Base-by-base conservation (phyloP, 1,140 invertebrate species). In the Lordiphosa collinella region DNA sequence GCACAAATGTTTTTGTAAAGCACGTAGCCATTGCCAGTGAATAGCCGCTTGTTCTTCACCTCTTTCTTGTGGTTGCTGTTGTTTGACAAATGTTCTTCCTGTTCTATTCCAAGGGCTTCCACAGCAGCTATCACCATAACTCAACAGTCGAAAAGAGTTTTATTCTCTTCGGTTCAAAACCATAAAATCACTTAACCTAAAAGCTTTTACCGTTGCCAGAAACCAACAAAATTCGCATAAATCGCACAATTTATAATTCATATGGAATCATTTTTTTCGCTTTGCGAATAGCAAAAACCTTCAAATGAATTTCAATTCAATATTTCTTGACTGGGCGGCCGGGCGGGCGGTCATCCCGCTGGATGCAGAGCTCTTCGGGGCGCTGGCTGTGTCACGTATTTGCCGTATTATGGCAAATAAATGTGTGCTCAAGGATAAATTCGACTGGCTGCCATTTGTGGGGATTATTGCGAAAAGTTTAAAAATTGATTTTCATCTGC, bases 401-500 rank as follows among this genome's bases (percentile, higher is more conserved):
- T 37, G 32, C 56, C 63, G 60, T 84, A 84, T 85, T 84, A 84
- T 78, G 68, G 78, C 68, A 84, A 82, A 84, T 84, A 84, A 84
- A 84, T 84, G 79, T 69, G 44, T 69, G 44, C 56, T 53, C 67
- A 65, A 59, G 64, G 51, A 73, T 64, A 48, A 62, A 32, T 37
- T n/a, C 35, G 31, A 73, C 61, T 69, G 35, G 46, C 54, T 64
- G 50, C 49, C 46, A 57, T 46, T 53, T 47, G 46, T 31, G 51
- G 13, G 62, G 53, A 61, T 59, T 74, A 80, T 74, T 80, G 57
- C 53, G 51, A 71, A 71, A 76, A 78, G 47, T 78, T 84, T 78
- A 73, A 84, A 84, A 84, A 84, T 84, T 78, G 78, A 84, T 84
- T 84, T 84, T 84, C 68, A 84, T 78, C 48, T 69, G 74, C 63